Base-by-base conservation (phyloP, 2,888 invertebrate genomes). In the Marronus borbonicus region DNA sequence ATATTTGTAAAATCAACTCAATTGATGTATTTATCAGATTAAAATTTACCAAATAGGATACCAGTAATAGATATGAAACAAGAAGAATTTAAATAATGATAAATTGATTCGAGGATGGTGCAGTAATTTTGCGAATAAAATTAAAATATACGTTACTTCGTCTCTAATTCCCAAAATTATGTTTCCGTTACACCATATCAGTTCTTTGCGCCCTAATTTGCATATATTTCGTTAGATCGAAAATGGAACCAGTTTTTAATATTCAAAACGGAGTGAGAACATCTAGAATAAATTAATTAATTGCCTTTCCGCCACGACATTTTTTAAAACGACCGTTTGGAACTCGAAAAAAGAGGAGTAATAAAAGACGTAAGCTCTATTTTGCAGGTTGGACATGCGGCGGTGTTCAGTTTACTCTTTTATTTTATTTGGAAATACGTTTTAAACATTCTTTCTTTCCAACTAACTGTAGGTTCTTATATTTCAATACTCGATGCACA, bases 401-500 rank as follows among this genome's bases (percentile, higher is more conserved):
- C 55, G 52, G 17, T 50, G 70, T 17, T 44, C 44, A 10, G 24
- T 39, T 60, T 72, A 5, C 44, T 12, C 44, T 72, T 39, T 20
- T 17, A 24, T 72, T 60, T 60, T 72, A 44, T 72, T 72, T 60
- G 72, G 72, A 72, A 60, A 72, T 72, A 72, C 72, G 72, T 58
- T 72, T 60, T 72, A 72, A 58, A 60, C 39, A 72, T 72, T 72
- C 72, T 72, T 72, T 72, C 58, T 14, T 72, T 72, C 60, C 72
- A 60, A 77, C 79, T 79, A 76, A 79, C 79, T 81, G 80, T 81
- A 80, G 80, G 80, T 81, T 82, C 81, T 78, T 76, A 80, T 78
- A 81, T 81, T 83, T 82, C 79, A 82, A 80, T 82, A 79, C 79
- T 77, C 81, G 79, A 81, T 81, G 78, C 77, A 80, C 81, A 77